Base-by-base conservation (phyloP, 2,113 vertebrate genomes). In the Plestiodon gilberti region DNA sequence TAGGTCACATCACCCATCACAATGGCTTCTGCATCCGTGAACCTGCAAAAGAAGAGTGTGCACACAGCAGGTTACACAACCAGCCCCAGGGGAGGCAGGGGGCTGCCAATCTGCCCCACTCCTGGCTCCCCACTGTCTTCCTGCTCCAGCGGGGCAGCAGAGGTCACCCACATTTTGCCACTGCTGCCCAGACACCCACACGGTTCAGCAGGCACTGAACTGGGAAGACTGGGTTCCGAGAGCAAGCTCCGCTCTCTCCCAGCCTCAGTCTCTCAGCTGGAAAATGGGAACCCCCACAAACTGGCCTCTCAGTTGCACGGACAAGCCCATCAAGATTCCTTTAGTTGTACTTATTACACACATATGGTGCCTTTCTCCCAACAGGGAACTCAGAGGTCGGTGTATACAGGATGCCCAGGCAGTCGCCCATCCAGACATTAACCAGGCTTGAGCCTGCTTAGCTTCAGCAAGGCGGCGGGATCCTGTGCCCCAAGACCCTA, bases 1-100 rank as follows among this genome's bases (percentile, higher is more conserved):
- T 99, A 99, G 23, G 99, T 99, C 94, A 99, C 99, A 0, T 99
- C 99, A 0, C 98, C 99, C 99, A 99, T 99, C 96, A 99, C 97
- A 85, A 99, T 95, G 1, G 96, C 98, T 92, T 99, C 98, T 0
- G 98, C 98, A 0, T 96, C 97, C 0, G 99, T 99, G 96, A 99
- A 99, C 95, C 99, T 99, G 96, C 0, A 57, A 77, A 81, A 83
- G 33, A 23, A 74, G 1, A 14, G n/a, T 18, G 52, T 28, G 52
- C 0, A 0, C 25, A 78, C 1, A 20, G 15, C 87, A 55, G 78
- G 1, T 0, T 28, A 10, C 65, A 15, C 13, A 1, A 3, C 30
- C 30, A 69, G 64, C 14, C 6, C n/a, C 84, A 25, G 30, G 15
- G 71, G 17, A 57, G 67, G 30, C 1, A 61, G 59, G 61, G 61